Percentiles rank a stretch among this genome's conserved stretches.
Conservation (phyloP, 2,888 invertebrate species). For the Melinopterus prodromus region DNA sequence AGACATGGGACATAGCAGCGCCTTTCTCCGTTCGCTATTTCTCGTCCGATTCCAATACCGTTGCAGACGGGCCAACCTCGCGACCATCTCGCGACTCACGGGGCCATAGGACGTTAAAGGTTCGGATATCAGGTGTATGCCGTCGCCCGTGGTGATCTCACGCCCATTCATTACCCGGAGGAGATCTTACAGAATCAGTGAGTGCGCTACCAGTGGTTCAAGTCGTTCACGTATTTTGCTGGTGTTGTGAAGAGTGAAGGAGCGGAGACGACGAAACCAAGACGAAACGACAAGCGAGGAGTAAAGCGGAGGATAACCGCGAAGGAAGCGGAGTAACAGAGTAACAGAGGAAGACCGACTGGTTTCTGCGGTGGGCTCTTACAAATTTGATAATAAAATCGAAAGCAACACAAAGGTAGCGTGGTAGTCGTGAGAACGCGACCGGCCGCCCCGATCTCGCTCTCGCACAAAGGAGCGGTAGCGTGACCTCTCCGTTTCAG, state of each 20-base stretch:
- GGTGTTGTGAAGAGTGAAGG: not conserved
- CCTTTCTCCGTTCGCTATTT: not conserved
- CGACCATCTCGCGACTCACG: not conserved
- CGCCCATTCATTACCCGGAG: not conserved
- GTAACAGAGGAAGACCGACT: not conserved
- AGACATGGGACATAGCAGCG: not conserved
- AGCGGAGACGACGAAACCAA: not conserved
- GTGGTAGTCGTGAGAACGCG: conserved; percentile 38
- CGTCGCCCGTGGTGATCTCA: too few species aligned
- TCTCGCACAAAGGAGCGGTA: conserved; percentile 49
- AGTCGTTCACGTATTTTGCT: not conserved
- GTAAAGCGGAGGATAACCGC: conserved; percentile 6
- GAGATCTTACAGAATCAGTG: not conserved
- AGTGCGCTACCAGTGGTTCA: not conserved
- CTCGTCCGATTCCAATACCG: not conserved
- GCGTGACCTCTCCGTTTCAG: conserved; percentile 45
- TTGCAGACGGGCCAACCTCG: not conserved
- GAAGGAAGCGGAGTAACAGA: conserved; percentile 13
- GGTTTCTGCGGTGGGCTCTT: conserved; percentile 20
- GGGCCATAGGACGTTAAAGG: not conserved
- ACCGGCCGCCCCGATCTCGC: conserved; percentile 45
- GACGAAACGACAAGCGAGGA: too few species aligned
- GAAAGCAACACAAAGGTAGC: conserved; percentile 41
- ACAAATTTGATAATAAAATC: conserved; percentile 36
- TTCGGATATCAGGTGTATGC: not conserved